Evolutionary conservation across 2,113 vertebrate species (phyloP).

Genomic region (Saguinus imperator): DNA sequence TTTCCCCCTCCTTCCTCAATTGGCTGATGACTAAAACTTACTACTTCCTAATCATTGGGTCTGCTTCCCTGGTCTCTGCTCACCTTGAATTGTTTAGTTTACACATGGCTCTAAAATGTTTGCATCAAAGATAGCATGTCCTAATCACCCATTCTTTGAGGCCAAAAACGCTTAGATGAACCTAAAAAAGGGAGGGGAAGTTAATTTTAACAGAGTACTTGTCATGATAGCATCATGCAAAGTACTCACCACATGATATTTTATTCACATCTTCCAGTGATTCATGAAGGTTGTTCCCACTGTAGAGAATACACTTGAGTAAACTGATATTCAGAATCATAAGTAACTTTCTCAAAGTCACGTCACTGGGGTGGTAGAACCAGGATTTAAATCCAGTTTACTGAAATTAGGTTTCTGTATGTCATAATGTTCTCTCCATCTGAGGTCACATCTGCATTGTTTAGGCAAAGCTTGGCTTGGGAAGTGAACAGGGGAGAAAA

Average conservation of each 20-base stretch:
- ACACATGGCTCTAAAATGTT: neutral
- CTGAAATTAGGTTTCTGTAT: neutral
- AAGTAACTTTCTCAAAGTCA: neutral
- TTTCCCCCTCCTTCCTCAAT: neutral
- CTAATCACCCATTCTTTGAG: neutral
- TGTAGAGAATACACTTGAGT: neutral
- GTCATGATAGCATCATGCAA: neutral
- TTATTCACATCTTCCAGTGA: neutral
- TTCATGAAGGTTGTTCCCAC: neutral
- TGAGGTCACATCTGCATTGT: no score
- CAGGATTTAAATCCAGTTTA: neutral
- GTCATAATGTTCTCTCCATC: no score
- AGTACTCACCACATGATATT: neutral
- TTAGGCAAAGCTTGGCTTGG: no score
- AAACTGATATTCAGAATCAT: neutral
- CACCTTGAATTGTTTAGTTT: neutral
- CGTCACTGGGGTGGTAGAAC: neutral
- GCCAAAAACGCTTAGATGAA: neutral
- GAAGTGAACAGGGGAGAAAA: fast-evolving
- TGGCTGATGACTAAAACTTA: neutral
- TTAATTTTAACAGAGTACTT: neutral
- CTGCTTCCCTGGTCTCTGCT: neutral
- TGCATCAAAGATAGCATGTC: neutral
- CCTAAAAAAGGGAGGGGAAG: neutral
- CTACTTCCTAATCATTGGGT: neutral